A percentile compares a stretch with the other conserved stretches of the same genome.
Evolutionary conservation across 2,888 invertebrate genomes (phyloP).

Genomic region (Ormyrus rosae): DNA sequence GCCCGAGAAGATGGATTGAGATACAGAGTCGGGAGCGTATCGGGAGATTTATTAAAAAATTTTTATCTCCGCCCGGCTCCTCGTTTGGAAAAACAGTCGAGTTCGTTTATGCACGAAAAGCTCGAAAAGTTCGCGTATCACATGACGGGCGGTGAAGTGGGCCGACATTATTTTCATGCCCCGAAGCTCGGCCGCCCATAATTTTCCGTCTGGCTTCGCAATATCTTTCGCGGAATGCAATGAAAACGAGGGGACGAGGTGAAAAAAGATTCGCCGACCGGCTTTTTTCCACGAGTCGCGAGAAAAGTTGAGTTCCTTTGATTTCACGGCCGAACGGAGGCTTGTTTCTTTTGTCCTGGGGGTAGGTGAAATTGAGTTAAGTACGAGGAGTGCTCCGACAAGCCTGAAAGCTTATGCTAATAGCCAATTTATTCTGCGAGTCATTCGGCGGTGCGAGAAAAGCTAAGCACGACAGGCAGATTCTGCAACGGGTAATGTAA

Average conservation of each 20-base stretch:
- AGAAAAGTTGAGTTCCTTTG: conserved; percentile 37
- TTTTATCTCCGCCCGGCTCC: neutral
- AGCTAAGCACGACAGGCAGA: neutral
- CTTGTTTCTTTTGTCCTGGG: conserved; percentile 28
- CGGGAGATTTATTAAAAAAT: conserved; percentile 10
- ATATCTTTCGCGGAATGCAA: conserved; percentile 43
- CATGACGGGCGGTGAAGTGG: neutral
- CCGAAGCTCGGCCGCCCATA: conserved; percentile 36
- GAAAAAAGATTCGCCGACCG: neutral
- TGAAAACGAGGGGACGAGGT: conserved; percentile 24
- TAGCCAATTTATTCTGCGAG: conserved; percentile 27
- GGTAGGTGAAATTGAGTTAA: conserved; percentile 29
- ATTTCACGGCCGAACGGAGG: conserved; percentile 34
- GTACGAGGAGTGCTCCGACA: neutral
- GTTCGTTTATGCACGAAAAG: neutral
- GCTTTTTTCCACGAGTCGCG: neutral
- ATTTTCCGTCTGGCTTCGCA: conserved; percentile 48
- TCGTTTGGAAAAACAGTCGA: neutral
- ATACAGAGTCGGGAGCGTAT: neutral
- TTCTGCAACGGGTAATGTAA: conserved; percentile 5
- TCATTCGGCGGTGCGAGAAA: neutral
- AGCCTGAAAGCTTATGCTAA: conserved; percentile 18
- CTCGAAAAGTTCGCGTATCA: conserved; percentile 22
- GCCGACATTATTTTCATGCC: conserved; percentile 29
- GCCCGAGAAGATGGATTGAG: neutral